Base-by-base conservation (phyloP, 2,113 vertebrate genomes). In the Channa argus region DNA sequence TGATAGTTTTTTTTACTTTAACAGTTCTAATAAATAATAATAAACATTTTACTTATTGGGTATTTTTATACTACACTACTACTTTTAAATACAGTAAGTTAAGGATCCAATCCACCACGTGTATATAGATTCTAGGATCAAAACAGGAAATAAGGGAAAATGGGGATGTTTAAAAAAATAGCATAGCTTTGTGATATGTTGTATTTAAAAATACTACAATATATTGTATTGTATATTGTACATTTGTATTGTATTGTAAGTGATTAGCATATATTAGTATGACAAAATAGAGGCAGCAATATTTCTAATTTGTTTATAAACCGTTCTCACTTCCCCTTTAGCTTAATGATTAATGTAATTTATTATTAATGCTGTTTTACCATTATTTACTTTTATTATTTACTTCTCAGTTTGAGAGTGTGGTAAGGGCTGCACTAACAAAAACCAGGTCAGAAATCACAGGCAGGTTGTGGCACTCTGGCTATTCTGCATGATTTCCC, bases 391-490 rank as follows among this genome's bases (percentile, higher is more conserved):
- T 80, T 69, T 69, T 80, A 50, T 24, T 24, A 24, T 24, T 24
- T 70, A 78, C 54, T 59, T 33, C 51, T 39, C 24, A 4, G 1
- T 82, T 66, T 71, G 5, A 39, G 8, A 39, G 8, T 50, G 34
- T 51, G 59, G 54, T 60, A 12, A 47, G 67, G 5, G 47, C 36
- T 49, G 62, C 63, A 59, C 51, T 51, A 78, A 84, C 52, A 69
- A 65, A 83, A 86, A 82, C 64, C 84, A 66, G 79, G 81, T 77
- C 75, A 76, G 62, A 77, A 79, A 88, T 85, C 52, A 74, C 15
- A 52, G 33, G 46, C 43, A 11, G 63, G 75, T 43, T 66, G 64
- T 2, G 45, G 60, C 68, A 33, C 59, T 52, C 24, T 34, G n/a
- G 71, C 69, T 49, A 13, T 39, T 41, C 52, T 59, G 53, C 45